Percentiles rank a stretch among this genome's conserved stretches.
Conservation (phyloP, 2,797 vertebrate species). For the Chloroceryle amazona region DNA sequence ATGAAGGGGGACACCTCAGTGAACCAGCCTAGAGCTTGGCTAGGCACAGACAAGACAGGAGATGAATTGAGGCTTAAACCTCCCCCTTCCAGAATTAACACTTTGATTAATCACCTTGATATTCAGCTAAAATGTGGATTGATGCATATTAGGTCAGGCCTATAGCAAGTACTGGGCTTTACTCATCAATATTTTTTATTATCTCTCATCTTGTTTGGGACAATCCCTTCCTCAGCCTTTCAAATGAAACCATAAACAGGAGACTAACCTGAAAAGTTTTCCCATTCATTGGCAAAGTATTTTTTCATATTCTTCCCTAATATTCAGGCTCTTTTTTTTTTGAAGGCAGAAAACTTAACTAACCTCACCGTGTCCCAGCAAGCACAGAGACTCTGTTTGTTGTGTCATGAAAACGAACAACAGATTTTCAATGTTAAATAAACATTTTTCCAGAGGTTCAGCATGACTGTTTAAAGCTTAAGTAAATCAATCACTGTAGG, state of each 20-base stretch:
- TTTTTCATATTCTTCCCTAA: neutral
- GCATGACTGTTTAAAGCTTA: conserved; percentile 27
- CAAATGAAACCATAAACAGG: neutral
- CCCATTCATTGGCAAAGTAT: neutral
- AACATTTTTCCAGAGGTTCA: conserved; percentile 74
- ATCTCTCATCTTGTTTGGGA: neutral
- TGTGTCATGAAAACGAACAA: conserved; percentile 36
- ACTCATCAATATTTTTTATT: neutral
- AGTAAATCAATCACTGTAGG: conserved; percentile 67
- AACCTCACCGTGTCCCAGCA: conserved; percentile 28
- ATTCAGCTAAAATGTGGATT: neutral
- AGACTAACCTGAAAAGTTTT: neutral
- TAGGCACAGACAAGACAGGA: neutral
- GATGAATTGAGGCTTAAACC: neutral
- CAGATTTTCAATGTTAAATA: conserved; percentile 62
- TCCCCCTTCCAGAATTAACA: neutral
- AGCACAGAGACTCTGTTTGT: conserved; percentile 67
- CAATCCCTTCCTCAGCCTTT: neutral
- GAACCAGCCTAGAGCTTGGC: neutral
- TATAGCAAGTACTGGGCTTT: neutral
- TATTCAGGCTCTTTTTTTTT: neutral
- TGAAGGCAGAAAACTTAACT: conserved; percentile 37
- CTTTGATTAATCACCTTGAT: neutral
- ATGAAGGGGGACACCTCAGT: neutral
- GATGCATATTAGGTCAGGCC: neutral